Evolutionary conservation across 2,113 vertebrate genomes (phyloP).

Genomic region (Mixornis gularis): DNA sequence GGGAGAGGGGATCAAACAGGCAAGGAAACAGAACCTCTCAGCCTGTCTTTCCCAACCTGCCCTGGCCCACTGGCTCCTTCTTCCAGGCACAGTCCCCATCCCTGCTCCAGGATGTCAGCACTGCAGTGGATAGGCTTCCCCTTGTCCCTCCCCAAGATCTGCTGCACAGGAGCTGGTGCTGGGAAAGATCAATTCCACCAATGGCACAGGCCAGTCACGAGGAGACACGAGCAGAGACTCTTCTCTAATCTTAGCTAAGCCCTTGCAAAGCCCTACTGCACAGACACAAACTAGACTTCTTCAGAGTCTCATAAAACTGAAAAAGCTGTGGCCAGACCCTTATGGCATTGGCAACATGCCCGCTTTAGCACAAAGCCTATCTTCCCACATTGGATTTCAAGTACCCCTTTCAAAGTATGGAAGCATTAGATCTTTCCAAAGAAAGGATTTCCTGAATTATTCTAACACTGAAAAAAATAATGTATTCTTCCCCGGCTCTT

Average conservation of each 20-base stretch:
- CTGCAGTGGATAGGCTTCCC: background rate
- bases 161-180: background rate
- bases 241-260: constrained; percentile 18
- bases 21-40: background rate
- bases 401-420: background rate
- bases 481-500: background rate
- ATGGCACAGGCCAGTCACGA: rapidly evolving
- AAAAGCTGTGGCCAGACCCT: background rate
- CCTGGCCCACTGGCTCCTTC: background rate
- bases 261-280: background rate
- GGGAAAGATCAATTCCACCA: background rate
- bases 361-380: background rate
- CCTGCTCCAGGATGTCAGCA: background rate
- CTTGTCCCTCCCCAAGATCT: background rate
- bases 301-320: background rate
- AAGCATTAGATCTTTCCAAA: constrained; percentile 11
- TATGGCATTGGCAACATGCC: background rate
- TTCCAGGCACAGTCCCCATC: background rate
- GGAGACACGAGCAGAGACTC: background rate
- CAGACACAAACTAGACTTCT: background rate
- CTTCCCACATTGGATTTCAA: background rate
- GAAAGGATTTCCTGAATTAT: constrained; percentile 50
- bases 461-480: background rate
- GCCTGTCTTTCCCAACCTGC: background rate
- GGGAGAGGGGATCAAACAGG: background rate